A percentile compares a stretch with the other conserved stretches of the same genome.
These are phyloP conservation scores for Drosophila formosana DNA, from an alignment of 2,888 invertebrate species.

Conservation along the genomic window DNA sequence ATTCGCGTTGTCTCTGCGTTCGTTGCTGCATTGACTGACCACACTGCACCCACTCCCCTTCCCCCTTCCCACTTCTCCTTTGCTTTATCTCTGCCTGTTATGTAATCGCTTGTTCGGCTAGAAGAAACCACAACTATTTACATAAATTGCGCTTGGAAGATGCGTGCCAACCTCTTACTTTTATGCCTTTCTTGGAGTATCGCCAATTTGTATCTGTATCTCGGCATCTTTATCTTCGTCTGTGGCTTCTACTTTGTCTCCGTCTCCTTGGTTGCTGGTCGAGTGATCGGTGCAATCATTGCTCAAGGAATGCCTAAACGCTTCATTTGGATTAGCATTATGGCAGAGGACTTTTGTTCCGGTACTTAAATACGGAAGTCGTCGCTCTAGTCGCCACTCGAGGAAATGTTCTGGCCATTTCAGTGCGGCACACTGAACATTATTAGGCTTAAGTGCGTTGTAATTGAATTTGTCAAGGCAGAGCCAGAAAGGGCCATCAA, in stretches of 20 bases:
- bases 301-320: conserved; percentile 3
- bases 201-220: conserved; percentile 40
- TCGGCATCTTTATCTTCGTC: conserved; percentile 38
- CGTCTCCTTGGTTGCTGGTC: conserved; percentile 25
- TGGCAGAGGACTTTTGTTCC: conserved; percentile 5
- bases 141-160: conserved; percentile 68
- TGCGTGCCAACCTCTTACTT: conserved; percentile 74
- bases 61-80: neutral
- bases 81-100: conserved; percentile 47
- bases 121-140: conserved; percentile 79
- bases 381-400: neutral
- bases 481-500: conserved; percentile 12
- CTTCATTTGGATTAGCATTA: conserved; percentile 17
- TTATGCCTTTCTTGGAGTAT: conserved; percentile 20
- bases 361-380: conserved; percentile 10
- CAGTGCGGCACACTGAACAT: conserved; percentile 27
- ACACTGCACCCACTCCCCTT: conserved; percentile 13
- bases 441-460: conserved; percentile 27
- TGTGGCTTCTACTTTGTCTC: conserved; percentile 17
- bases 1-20: conserved; percentile 19
- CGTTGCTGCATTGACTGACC: conserved; percentile 36
- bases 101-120: conserved; percentile 55
- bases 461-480: conserved; percentile 55
- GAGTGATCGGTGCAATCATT: conserved; percentile 16
- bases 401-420: conserved; percentile 20